A percentile compares a stretch with the other conserved stretches of the same genome.
These are phyloP conservation scores for Trichogramma dendrolimi DNA, from an alignment of 2,888 invertebrate species.

Conservation along the genomic window DNA sequence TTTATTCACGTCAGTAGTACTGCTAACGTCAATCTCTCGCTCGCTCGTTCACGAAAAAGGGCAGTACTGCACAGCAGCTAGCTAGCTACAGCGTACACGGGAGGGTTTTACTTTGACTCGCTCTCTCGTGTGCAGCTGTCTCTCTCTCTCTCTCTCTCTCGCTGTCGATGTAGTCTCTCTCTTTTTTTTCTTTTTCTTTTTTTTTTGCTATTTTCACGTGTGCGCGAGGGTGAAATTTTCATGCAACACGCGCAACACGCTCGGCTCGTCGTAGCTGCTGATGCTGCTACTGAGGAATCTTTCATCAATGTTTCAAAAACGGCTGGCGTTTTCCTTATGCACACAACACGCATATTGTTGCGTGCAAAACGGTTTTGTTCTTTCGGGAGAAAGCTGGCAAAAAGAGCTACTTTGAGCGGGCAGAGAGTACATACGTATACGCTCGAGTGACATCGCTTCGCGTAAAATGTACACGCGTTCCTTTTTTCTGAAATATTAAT, in stretches of 20 bases:
- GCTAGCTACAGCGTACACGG: too few species aligned
- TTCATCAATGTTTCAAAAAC: slow-evolving; percentile 16
- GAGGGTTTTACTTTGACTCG: background rate
- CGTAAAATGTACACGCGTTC: too few species aligned
- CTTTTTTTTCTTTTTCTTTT: background rate
- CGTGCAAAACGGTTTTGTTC: background rate
- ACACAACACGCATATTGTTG: background rate
- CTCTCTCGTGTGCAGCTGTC: background rate
- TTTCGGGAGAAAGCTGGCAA: background rate
- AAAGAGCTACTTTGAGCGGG: background rate
- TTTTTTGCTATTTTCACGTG: background rate
- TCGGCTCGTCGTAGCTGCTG: background rate
- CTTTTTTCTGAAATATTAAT: too few species aligned
- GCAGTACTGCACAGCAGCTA: too few species aligned
- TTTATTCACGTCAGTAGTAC: too few species aligned
- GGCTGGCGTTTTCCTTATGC: background rate
- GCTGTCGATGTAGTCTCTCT: background rate
- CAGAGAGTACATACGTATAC: background rate
- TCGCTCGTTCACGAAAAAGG: too few species aligned
- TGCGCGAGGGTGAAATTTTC: slow-evolving; percentile 5
- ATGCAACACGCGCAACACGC: background rate
- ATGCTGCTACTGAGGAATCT: slow-evolving; percentile 6
- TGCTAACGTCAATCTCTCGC: too few species aligned
- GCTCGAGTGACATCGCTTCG: too few species aligned
- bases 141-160: background rate